phyloP scores from a whole-genome alignment of 2,888 invertebrate species.

The Selenia dentaria region DNA sequence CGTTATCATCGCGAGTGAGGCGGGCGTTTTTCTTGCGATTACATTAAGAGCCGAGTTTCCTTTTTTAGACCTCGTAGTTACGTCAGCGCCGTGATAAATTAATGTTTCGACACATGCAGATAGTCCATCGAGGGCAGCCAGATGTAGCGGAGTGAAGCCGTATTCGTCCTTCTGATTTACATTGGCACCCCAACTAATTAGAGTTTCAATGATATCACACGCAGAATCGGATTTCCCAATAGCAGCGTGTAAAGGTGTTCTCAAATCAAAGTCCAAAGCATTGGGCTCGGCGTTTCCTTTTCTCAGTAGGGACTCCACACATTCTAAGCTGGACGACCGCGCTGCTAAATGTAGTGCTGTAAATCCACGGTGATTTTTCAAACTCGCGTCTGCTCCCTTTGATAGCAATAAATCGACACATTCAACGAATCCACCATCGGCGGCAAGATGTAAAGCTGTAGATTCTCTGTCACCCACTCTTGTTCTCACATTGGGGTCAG shows the following conservation, averaged over 20 bases:
- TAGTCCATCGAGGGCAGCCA: slow-evolving; percentile 93
- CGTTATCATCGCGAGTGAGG: slow-evolving; percentile 92
- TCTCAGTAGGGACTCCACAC: slow-evolving; percentile 90
- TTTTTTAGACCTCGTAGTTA: slow-evolving; percentile 94
- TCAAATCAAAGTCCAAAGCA: slow-evolving; percentile 91
- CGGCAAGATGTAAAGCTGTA: slow-evolving; percentile 93
- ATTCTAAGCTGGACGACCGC: slow-evolving; percentile 91
- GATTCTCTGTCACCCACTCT: slow-evolving; percentile 89
- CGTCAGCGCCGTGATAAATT: slow-evolving; percentile 93
- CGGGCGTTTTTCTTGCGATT: slow-evolving; percentile 94
- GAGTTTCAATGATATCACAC: slow-evolving; percentile 91
- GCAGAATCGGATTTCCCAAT: slow-evolving; percentile 93
- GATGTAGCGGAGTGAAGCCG: slow-evolving; percentile 93
- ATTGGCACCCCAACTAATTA: slow-evolving; percentile 92
- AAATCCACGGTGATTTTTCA: slow-evolving; percentile 91
- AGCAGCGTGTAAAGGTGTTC: slow-evolving; percentile 93
- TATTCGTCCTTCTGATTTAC: slow-evolving; percentile 94
- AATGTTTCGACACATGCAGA: slow-evolving; percentile 94
- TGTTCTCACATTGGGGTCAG: slow-evolving; percentile 89
- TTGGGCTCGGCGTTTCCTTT: slow-evolving; percentile 92
- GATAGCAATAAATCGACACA: slow-evolving; percentile 90
- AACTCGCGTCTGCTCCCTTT: slow-evolving; percentile 90
- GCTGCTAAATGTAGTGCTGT: slow-evolving; percentile 94
- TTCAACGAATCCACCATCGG: slow-evolving; percentile 93
- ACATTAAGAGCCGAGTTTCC: slow-evolving; percentile 94